Evolutionary conservation across 2,888 invertebrate species (phyloP).

Genomic region (Athetis lepigone): DNA sequence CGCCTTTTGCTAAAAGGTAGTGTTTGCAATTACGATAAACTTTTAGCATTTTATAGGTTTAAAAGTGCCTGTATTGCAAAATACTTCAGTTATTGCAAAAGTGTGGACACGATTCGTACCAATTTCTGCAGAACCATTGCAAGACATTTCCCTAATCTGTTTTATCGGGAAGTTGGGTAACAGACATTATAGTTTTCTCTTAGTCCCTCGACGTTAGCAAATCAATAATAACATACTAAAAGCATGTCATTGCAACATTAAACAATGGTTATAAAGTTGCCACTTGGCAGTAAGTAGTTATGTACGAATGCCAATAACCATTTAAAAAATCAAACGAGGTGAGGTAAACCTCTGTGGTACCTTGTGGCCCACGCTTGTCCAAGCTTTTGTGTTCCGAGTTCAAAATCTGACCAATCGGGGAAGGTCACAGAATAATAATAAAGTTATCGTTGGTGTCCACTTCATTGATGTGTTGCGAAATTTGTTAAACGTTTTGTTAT

Average conservation of each 20-base stretch:
- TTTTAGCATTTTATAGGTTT: not conserved
- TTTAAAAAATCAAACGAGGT: constrained; percentile 44
- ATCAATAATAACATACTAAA: constrained; percentile 13
- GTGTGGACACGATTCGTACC: not conserved
- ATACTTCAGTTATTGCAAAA: constrained; percentile 6
- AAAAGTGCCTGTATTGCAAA: not conserved
- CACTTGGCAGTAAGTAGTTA: too few species aligned
- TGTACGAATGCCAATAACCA: constrained; percentile 27
- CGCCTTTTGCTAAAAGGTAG: not conserved
- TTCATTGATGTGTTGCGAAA: constrained; percentile 48
- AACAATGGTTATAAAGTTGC: constrained; percentile 14
- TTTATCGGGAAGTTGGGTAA: constrained; percentile 17
- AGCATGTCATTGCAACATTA: constrained; percentile 33
- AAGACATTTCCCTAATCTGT: constrained; percentile 19
- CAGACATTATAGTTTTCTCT: constrained; percentile 17
- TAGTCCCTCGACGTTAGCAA: constrained; percentile 2
- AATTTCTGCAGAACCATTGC: not conserved
- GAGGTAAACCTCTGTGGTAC: constrained; percentile 54
- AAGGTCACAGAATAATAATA: constrained; percentile 47
- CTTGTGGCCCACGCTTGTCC: constrained; percentile 57
- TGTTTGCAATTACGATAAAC: not conserved
- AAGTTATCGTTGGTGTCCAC: constrained; percentile 20
- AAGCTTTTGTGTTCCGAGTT: constrained; percentile 49
- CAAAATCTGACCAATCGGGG: constrained; percentile 36
- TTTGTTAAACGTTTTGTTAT: constrained; percentile 25